Evolutionary conservation across 2,797 vertebrate species (phyloP), one percentile per base, ranked within the genome.

Genomic region (Lacerta bilineata): DNA sequence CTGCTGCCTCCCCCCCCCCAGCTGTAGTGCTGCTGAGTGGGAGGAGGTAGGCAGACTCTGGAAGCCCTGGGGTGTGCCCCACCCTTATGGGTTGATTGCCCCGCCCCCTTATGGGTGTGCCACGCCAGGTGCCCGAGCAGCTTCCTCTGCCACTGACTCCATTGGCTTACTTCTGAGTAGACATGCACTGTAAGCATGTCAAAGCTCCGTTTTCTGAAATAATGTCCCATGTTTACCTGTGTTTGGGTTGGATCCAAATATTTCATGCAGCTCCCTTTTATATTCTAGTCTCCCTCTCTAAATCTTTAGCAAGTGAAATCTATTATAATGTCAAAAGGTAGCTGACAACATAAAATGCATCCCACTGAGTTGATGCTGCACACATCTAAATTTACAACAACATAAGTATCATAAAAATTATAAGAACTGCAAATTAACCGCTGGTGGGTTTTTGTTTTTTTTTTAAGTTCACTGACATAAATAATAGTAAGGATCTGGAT

Each of bases 241-340:
- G 84, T 88, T 86, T 93, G 93, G 93, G 91, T 46, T 25, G 0
- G 82, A 94, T 95, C 95, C 96, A 96, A 89, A 90, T 4, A 0
- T 72, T 94, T 86, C 68, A 1, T 6, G 9, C 46, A 86, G 91
- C 1, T 0, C 66, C 69, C 79, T 89, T 8, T 1, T 68, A 84
- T 79, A 91, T 95, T 95, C 95, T 86, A 93, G 92, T 94, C 91
- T 91, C 77, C 55, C 77, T 90, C 80, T 79, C 80, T 85, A 91
- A 96, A 94, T 95, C 96, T 95, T 93, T 95, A 94, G 94, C 95
- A 96, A 96, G 90, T 95, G 93, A 96, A 96, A 97, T 97, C 96
- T 96, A 96, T 97, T 96, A 97, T 94, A 95, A 96, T 96, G 94
- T 97, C 96, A 97, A 97, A 64, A 97, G 96, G 95, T 95, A 97